Base-by-base conservation (phyloP, 2,113 vertebrate species). In the Paracanthobrama guichenoti region DNA sequence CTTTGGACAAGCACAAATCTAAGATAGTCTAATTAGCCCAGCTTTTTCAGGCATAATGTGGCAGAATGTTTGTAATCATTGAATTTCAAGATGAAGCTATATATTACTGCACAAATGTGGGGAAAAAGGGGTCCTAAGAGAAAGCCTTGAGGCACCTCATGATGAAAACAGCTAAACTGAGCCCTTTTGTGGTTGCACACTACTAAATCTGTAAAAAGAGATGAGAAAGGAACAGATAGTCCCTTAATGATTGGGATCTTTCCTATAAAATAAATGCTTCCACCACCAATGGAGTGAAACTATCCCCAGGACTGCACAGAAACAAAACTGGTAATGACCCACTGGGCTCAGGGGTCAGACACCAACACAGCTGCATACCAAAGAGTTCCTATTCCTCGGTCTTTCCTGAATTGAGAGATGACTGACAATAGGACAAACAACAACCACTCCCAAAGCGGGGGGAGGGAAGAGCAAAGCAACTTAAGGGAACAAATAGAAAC, bases 171-270 rank as follows among this genome's bases (percentile, higher is more conserved):
- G 62, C 48, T 46, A 20, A 82, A 14, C 67, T 26, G 39, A 57
- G 77, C 57, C 22, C 31, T 87, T 86, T 86, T 85, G 67, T 86
- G 44, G 84, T 84, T 84, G 71, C 72, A 67, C 83, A 82, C 10
- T 69, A 26, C 10, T 69, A 26, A 39, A 60, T 83, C 76, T 62
- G 46, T 78, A 76, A 53, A 73, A 73, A 55, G 39, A 73, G 72
- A 60, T n/a, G 50, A 67, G 57, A 80, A 42, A 71, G 28, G 57
- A 16, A 22, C 39, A 46, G n/a, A 73, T 26, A 73, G 35, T 71
- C 50, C 55, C 73, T 60, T 24, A 60, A 55, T 55, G 79, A 62
- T n/a, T 64, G 55, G 24, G 39, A 24, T 18, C 60, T 60, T 76
- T 62, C 53, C 31, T 53, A 78, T 48, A 67, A 35, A 81, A 78